Evolutionary conservation across 2,113 vertebrate genomes (phyloP).

Genomic region (Columbina picui): DNA sequence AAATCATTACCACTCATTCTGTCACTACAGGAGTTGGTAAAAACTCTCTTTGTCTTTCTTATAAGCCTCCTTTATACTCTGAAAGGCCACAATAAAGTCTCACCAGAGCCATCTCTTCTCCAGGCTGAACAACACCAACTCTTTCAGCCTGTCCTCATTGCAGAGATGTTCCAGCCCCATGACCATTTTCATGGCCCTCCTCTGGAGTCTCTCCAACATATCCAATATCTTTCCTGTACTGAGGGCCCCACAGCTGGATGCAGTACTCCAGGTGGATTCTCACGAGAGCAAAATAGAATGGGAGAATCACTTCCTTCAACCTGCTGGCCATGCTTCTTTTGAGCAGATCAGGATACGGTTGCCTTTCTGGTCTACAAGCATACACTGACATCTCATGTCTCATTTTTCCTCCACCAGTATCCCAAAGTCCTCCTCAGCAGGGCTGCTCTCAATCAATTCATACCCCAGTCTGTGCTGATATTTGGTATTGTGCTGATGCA

Average conservation of each 20-base stretch:
- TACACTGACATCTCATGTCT: neutral
- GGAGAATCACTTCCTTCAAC: accelerated
- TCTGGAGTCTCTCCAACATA: neutral
- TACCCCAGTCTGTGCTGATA: neutral
- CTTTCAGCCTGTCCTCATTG: neutral
- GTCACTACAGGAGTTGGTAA: neutral
- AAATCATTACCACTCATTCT: neutral
- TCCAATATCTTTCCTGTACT: too few species aligned
- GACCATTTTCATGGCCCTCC: neutral
- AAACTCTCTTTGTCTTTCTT: neutral
- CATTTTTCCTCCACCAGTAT: neutral
- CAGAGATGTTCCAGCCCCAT: neutral
- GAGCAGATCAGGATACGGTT: neutral
- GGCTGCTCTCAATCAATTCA: neutral
- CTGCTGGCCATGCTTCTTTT: neutral
- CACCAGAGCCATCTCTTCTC: neutral
- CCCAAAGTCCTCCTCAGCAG: neutral
- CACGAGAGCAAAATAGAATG: neutral
- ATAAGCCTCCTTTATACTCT: neutral
- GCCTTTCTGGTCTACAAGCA: neutral
- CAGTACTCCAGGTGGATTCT: neutral
- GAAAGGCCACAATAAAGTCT: neutral
- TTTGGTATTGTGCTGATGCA: neutral
- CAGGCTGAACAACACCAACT: neutral
- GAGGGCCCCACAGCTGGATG: neutral